phyloP scores from a whole-genome alignment of 2,113 vertebrate species.

The Tympanuchus pallidicinctus region DNA sequence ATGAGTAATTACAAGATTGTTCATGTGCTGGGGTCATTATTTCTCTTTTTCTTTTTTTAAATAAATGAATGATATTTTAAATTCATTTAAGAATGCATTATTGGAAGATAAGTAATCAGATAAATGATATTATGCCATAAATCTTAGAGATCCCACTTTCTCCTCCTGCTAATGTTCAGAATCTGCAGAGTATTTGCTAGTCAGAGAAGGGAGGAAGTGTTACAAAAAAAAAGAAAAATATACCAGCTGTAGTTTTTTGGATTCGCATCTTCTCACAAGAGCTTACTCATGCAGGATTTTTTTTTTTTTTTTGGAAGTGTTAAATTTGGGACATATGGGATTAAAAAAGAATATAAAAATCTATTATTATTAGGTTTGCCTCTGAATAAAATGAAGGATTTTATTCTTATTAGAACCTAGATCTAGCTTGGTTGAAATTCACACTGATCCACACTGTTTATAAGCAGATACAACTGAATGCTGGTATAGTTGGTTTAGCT shows the following conservation, averaged over 20 bases:
- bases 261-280: background rate
- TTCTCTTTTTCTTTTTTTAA: background rate
- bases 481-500: background rate
- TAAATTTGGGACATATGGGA: background rate
- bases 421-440: background rate
- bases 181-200: background rate
- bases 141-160: background rate
- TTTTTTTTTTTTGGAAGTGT: background rate
- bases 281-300: background rate
- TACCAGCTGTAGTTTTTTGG: background rate
- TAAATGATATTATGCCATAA: background rate
- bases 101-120: background rate
- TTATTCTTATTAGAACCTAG: background rate
- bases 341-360: background rate
- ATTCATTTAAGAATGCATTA: background rate
- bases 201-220: background rate
- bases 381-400: background rate
- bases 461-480: background rate
- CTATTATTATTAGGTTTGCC: background rate
- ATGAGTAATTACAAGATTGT: background rate
- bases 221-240: background rate
- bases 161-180: background rate
- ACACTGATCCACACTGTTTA: background rate
- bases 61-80: conserved; percentile 26
- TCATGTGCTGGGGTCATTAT: background rate